Conservation (phyloP, 2,888 invertebrate genomes). For the Amiota mariae region DNA sequence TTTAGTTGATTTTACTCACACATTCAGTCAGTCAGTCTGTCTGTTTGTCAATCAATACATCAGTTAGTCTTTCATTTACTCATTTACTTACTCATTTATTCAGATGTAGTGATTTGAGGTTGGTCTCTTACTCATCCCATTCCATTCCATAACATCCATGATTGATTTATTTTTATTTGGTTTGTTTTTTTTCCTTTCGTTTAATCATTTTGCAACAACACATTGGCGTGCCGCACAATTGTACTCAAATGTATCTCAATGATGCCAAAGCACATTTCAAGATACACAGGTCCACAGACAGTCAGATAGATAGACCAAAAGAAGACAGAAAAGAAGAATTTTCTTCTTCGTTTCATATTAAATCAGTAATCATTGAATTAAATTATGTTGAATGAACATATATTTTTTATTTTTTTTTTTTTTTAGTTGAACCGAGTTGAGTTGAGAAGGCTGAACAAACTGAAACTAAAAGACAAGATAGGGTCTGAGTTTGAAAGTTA, state of each 20-base stretch:
- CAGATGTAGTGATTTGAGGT: conserved; percentile 19
- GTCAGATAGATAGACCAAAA: conserved; percentile 23
- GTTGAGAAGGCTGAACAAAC: conserved; percentile 39
- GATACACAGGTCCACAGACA: too few species aligned
- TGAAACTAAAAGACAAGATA: conserved; percentile 23
- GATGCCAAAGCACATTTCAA: too few species aligned
- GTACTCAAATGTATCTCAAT: too few species aligned
- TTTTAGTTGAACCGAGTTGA: background rate
- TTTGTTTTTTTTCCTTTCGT: conserved; percentile 6
- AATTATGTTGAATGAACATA: conserved; percentile 53
- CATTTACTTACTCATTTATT: background rate
- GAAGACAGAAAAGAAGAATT: too few species aligned
- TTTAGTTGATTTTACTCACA: background rate
- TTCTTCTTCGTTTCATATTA: conserved; percentile 53
- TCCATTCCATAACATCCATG: conserved; percentile 46
- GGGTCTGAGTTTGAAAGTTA: conserved; percentile 1
- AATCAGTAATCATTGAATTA: conserved; percentile 69
- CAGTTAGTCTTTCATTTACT: too few species aligned
- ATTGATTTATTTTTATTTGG: conserved; percentile 61
- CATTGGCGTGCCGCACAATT: too few species aligned
- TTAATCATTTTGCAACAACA: too few species aligned
- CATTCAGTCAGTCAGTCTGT: background rate
- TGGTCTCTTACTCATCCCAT: conserved; percentile 26
- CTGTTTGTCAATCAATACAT: too few species aligned
- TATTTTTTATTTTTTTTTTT: too few species aligned